These are phyloP conservation scores for Aphis craccivora DNA, from an alignment of 1,140 invertebrate genomes.

Conservation along the genomic window DNA sequence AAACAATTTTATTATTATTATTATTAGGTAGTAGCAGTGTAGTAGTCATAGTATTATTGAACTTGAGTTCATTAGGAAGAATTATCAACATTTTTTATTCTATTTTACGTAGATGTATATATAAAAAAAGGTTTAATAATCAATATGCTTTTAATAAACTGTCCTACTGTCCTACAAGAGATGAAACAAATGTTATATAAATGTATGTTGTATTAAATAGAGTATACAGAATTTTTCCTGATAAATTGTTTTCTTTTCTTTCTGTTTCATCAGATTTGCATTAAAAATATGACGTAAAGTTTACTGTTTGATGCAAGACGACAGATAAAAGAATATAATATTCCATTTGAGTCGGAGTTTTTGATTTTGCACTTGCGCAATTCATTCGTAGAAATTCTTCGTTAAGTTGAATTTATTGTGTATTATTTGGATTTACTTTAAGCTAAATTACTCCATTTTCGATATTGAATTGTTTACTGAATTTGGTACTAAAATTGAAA, in stretches of 20 bases:
- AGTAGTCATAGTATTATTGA: background rate
- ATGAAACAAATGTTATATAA: background rate
- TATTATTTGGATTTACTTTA: background rate
- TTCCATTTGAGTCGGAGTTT: background rate
- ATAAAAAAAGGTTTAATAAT: background rate
- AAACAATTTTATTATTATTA: background rate
- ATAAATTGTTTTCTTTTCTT: background rate
- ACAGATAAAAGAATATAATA: background rate
- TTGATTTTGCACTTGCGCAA: background rate
- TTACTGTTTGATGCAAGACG: background rate
- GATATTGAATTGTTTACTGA: background rate
- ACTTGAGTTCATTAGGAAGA: background rate
- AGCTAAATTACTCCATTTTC: background rate
- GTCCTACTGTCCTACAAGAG: no score
- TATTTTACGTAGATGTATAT: background rate
- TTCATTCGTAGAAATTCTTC: background rate
- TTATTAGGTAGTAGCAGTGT: background rate
- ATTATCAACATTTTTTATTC: background rate
- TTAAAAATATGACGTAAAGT: background rate
- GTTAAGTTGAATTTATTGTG: background rate
- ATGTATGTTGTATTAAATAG: background rate
- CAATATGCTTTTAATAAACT: background rate
- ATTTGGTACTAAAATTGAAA: background rate
- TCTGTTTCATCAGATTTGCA: background rate
- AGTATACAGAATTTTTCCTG: background rate